Percentiles rank a stretch among this genome's conserved stretches.
Evolutionary conservation across 2,113 vertebrate species (phyloP).

Genomic region (Centrocercus urophasianus): DNA sequence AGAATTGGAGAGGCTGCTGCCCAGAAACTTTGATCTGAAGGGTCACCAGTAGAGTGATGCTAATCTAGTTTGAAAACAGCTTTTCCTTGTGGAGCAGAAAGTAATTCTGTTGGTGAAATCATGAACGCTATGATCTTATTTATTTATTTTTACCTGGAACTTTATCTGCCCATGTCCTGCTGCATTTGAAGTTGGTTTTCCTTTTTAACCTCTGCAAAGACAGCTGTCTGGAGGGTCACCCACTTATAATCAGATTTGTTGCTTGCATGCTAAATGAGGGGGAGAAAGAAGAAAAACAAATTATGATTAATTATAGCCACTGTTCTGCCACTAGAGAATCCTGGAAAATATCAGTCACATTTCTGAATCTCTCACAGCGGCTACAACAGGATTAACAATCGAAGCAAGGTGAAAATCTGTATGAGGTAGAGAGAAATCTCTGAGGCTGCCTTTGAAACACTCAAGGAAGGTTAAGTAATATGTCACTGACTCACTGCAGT

Average conservation of each 20-base stretch:
- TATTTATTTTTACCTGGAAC: background rate
- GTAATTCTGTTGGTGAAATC: background rate
- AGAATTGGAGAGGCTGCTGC: conserved; percentile 17
- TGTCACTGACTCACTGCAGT: background rate
- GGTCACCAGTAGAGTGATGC: background rate
- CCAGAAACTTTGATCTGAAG: conserved; percentile 6
- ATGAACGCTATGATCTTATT: background rate
- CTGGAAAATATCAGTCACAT: conserved; percentile 25
- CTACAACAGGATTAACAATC: conserved; percentile 5
- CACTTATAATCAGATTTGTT: background rate
- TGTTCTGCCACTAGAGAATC: background rate
- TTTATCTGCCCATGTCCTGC: background rate
- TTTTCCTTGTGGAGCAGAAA: conserved; percentile 3
- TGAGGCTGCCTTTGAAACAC: background rate
- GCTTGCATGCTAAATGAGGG: background rate
- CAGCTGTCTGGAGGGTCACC: background rate
- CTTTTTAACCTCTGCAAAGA: background rate
- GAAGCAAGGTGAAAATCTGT: background rate
- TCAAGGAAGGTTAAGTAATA: background rate
- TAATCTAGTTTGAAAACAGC: conserved; percentile 28
- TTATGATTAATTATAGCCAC: conserved; percentile 25
- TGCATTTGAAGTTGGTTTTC: background rate
- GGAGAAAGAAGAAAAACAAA: background rate
- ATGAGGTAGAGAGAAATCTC: background rate
- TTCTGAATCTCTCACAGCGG: background rate